A percentile compares a stretch with the other conserved stretches of the same genome.
These are phyloP conservation scores for Rhinolophus sinicus DNA, from an alignment of 2,113 vertebrate genomes.

Conservation along the genomic window DNA sequence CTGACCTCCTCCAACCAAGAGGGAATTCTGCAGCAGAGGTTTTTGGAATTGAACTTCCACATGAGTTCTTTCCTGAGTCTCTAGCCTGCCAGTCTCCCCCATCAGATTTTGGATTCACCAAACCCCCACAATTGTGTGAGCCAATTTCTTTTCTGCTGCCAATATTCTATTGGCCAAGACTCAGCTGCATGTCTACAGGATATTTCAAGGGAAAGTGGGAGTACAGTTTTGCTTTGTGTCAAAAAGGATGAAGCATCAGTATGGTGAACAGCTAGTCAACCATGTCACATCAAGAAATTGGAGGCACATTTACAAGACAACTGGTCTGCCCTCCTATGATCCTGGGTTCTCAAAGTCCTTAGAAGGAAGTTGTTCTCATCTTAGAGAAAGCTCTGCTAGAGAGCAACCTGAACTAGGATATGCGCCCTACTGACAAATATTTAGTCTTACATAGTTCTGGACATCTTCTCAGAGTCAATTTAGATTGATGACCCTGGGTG, in stretches of 20 bases:
- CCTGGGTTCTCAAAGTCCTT: neutral
- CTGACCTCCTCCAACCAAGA: neutral
- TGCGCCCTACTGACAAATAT: neutral
- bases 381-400: neutral
- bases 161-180: neutral
- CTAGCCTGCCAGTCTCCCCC: no score
- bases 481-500: no score
- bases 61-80: neutral
- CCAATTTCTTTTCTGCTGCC: neutral
- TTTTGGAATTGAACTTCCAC: neutral
- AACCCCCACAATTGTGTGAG: neutral
- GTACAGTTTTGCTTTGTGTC: neutral
- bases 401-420: neutral
- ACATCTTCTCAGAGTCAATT: neutral
- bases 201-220: neutral
- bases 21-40: neutral
- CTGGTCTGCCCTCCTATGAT: neutral
- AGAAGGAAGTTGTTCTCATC: neutral
- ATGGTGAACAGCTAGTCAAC: neutral
- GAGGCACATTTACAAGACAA: neutral
- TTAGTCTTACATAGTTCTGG: neutral
- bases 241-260: neutral
- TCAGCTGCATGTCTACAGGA: neutral
- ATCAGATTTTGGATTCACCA: neutral
- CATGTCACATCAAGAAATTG: neutral